phyloP scores from a whole-genome alignment of 2,113 vertebrate genomes.

The Ciconia stormi region DNA sequence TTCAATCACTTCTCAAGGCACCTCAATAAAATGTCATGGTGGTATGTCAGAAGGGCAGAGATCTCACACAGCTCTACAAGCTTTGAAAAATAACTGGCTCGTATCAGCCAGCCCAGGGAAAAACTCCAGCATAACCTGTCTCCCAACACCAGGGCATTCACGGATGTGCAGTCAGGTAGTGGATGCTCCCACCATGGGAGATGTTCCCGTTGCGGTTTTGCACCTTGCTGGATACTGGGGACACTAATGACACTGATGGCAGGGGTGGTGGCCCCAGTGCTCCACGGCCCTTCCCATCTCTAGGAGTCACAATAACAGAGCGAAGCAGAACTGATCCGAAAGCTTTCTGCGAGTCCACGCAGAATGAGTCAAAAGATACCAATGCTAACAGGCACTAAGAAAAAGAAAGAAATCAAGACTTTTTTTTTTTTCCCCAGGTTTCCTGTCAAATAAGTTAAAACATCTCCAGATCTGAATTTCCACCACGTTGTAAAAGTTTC shows the following conservation, averaged over 20 bases:
- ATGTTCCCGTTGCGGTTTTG: background rate
- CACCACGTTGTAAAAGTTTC: background rate
- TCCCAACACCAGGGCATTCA: accelerated
- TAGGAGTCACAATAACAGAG: background rate
- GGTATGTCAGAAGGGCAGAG: background rate
- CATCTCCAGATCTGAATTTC: background rate
- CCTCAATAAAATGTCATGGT: background rate
- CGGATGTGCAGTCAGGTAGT: background rate
- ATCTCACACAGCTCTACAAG: background rate
- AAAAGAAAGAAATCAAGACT: background rate
- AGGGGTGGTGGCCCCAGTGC: background rate
- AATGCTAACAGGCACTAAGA: background rate
- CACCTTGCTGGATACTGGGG: background rate
- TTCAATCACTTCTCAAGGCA: background rate
- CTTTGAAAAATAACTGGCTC: background rate
- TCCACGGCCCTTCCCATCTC: background rate
- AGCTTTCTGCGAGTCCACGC: background rate
- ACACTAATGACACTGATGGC: too few species aligned
- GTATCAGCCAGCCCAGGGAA: accelerated
- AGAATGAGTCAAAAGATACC: background rate
- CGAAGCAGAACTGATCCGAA: background rate
- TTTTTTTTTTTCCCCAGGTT: accelerated
- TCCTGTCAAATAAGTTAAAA: background rate
- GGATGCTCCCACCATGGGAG: background rate
- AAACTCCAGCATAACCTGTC: background rate